Evolutionary conservation across 2,888 invertebrate genomes (phyloP).

Genomic region (Lasioglossum pauxillum): DNA sequence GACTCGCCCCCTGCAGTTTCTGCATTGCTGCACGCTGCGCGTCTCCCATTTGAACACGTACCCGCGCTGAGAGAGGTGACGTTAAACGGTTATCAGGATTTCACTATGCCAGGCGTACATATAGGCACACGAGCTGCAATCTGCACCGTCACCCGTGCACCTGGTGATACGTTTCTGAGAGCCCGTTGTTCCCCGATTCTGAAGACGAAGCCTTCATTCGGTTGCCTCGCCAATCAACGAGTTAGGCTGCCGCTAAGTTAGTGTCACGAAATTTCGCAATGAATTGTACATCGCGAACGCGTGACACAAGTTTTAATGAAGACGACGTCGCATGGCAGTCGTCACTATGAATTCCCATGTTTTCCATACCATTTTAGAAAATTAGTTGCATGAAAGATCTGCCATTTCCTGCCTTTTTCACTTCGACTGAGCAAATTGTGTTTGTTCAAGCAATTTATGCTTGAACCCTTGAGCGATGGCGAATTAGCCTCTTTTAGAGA

Average conservation of each 20-base stretch:
- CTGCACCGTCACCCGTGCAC: conserved; percentile 31
- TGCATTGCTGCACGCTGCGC: conserved; percentile 11
- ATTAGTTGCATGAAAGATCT: no score
- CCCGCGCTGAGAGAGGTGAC: conserved; percentile 29
- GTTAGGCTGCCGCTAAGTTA: not conserved
- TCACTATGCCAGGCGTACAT: conserved; percentile 17
- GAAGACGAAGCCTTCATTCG: not conserved
- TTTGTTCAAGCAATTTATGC: not conserved
- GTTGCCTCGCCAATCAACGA: not conserved
- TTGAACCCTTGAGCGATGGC: no score
- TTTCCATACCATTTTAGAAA: not conserved
- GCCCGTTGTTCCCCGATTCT: not conserved
- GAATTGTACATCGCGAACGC: not conserved
- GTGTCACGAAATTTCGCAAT: not conserved
- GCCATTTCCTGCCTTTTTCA: not conserved
- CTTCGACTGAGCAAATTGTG: not conserved
- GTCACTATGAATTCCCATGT: not conserved
- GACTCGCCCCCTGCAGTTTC: not conserved
- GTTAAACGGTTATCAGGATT: conserved; percentile 54
- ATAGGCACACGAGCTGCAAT: conserved; percentile 37
- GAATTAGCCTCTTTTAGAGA: not conserved
- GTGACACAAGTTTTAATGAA: not conserved
- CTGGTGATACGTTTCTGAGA: conserved; percentile 24
- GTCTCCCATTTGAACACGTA: conserved; percentile 27
- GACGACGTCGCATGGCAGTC: not conserved